Conservation (phyloP, 2,113 vertebrate genomes). For the Nyctibius bracteatus region DNA sequence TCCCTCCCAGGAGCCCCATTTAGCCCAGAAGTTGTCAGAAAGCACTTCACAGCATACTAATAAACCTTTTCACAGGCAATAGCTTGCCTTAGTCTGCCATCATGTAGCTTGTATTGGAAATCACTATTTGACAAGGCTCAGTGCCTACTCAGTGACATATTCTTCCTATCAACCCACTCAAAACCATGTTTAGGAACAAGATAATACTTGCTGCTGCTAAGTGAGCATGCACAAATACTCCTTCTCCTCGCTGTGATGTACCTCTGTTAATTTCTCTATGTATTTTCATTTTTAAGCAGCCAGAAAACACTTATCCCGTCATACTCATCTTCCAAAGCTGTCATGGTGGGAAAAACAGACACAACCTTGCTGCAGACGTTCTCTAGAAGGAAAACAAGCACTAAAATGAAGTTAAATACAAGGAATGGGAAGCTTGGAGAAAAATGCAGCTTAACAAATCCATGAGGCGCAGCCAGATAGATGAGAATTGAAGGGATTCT, state of each 20-base stretch:
- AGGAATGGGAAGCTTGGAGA: background rate
- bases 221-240: background rate
- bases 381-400: background rate
- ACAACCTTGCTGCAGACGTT: background rate
- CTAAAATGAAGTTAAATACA: background rate
- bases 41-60: background rate
- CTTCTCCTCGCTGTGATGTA: background rate
- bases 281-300: background rate
- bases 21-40: background rate
- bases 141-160: background rate
- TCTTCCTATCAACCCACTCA: background rate
- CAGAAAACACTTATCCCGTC: background rate
- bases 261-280: background rate
- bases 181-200: background rate
- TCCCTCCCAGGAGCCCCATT: background rate
- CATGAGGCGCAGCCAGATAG: background rate
- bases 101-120: background rate
- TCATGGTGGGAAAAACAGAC: too few species aligned
- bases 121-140: slow-evolving; percentile 20
- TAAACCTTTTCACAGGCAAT: background rate
- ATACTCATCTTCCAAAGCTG: background rate
- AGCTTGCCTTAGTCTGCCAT: background rate
- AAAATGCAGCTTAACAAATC: background rate
- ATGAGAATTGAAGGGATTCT: background rate
- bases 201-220: background rate